phyloP scores from a whole-genome alignment of 2,797 vertebrate genomes.

The Brotula barbata region DNA sequence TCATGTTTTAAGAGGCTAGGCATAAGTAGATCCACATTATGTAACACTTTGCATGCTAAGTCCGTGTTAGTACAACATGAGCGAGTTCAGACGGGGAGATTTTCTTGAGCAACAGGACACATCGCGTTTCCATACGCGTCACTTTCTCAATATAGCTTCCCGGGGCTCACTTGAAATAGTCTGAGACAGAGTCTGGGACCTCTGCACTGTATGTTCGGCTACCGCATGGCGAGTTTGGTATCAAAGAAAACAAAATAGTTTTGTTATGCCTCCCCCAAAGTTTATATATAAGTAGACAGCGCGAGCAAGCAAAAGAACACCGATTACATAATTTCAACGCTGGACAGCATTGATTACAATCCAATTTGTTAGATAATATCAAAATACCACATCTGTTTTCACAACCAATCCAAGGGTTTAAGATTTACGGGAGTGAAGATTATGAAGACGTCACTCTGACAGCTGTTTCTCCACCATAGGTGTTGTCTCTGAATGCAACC shows the following conservation, averaged over 20 bases:
- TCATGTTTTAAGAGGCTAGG: neutral
- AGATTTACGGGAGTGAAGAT: too few relatives aligned
- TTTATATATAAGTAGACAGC: too few relatives aligned
- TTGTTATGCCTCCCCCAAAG: neutral
- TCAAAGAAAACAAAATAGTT: neutral
- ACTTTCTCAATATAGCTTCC: slow-evolving; percentile 55
- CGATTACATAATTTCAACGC: too few relatives aligned
- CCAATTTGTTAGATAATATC: too few relatives aligned
- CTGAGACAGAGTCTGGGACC: slow-evolving; percentile 29
- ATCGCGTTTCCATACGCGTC: slow-evolving; percentile 42
- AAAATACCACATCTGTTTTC: too few relatives aligned
- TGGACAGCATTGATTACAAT: too few relatives aligned
- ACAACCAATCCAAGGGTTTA: too few relatives aligned
- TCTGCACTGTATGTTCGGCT: neutral
- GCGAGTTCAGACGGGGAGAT: slow-evolving; percentile 15
- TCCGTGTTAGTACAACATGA: slow-evolving; percentile 11
- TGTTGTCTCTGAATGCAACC: slow-evolving; percentile 3
- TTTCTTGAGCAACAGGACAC: slow-evolving; percentile 40
- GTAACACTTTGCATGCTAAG: neutral
- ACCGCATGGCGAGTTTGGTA: neutral
- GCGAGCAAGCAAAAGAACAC: too few relatives aligned
- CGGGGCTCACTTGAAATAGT: neutral
- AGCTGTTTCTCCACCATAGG: slow-evolving; percentile 25
- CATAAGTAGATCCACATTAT: too few relatives aligned
- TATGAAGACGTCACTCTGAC: too few relatives aligned